These are phyloP conservation scores for Alcedo atthis DNA, from an alignment of 2,797 vertebrate species.

Conservation along the genomic window DNA sequence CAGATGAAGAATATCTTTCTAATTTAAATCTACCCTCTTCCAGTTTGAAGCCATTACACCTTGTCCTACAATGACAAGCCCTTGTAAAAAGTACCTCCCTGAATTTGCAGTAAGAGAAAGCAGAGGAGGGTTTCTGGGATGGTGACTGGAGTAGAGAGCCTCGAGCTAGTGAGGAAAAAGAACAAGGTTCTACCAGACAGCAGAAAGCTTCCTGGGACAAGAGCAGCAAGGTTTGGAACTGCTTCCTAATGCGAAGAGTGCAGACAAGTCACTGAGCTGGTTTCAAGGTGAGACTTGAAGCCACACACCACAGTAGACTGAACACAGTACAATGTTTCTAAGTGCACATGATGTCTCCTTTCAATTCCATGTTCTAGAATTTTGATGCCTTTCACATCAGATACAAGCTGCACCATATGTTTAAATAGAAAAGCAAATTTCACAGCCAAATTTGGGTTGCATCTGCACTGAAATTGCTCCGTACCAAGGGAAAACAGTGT, in stretches of 20 bases:
- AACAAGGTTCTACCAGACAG: neutral
- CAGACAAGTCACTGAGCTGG: neutral
- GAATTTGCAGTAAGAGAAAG: neutral
- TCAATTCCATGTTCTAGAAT: neutral
- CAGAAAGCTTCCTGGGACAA: neutral
- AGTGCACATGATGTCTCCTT: neutral
- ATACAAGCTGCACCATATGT: neutral
- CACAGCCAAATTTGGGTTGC: neutral
- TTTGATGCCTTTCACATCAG: neutral
- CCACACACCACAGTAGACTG: neutral
- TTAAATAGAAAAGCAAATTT: neutral
- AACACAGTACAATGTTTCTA: neutral
- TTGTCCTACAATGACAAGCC: neutral
- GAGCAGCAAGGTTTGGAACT: neutral
- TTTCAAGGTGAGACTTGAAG: neutral
- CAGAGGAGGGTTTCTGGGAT: neutral
- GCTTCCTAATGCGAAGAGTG: neutral
- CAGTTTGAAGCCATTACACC: neutral
- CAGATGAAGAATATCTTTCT: neutral
- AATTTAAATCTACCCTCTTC: neutral
- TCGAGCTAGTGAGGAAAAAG: neutral
- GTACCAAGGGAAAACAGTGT: neutral
- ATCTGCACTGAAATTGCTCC: neutral
- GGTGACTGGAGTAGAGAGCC: accelerated
- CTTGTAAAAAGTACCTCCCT: neutral